Base-by-base conservation (phyloP, 2,797 vertebrate genomes). In the Staurois parvus region DNA sequence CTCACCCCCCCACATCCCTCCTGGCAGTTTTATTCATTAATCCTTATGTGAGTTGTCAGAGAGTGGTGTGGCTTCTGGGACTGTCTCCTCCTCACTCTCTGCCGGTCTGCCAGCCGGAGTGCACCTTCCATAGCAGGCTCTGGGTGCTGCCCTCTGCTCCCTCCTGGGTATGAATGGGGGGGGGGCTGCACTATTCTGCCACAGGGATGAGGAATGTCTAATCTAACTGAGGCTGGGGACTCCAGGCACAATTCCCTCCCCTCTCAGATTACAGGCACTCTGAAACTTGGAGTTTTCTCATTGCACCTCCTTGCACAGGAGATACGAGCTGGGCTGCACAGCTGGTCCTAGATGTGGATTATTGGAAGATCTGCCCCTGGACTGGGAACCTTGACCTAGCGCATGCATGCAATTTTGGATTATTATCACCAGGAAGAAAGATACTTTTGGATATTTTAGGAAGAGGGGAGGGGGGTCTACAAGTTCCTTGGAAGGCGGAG, bases 151-250 rank as follows among this genome's bases (percentile, higher is more conserved):
- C 32, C 30, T 32, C 24, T 48, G 56, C 70, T 52, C n/a, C n/a
- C 70, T 52, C 42, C 30, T 64, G 52, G 21, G 11, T 37, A 83
- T 74, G 48, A 74, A 83, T 82, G 80, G 80, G 72, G 52, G 80
- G 80, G 72, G 52, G 48, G 34, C 32, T 40, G 69, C 26, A 32
- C 19, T 73, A 34, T 32, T 29, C 29, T 79, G 29, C 42, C 76
- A 83, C 67, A 68, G 69, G 34, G 68, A 74, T 73, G 85, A 87
- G 85, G 42, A 80, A 87, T 75, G 40, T 78, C 59, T 40, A 29
- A 30, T 6, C 26, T 68, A 42, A 59, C 77, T 75, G 72, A 64
- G 45, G 64, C 67, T 78, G 67, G 68, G 83, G 74, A 19, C 34
- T 40, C 30, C 64, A 13, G n/a, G n/a, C 11, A 26, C 9, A 12